Conservation (phyloP, 2,113 vertebrate species). For the Condylura cristata region DNA sequence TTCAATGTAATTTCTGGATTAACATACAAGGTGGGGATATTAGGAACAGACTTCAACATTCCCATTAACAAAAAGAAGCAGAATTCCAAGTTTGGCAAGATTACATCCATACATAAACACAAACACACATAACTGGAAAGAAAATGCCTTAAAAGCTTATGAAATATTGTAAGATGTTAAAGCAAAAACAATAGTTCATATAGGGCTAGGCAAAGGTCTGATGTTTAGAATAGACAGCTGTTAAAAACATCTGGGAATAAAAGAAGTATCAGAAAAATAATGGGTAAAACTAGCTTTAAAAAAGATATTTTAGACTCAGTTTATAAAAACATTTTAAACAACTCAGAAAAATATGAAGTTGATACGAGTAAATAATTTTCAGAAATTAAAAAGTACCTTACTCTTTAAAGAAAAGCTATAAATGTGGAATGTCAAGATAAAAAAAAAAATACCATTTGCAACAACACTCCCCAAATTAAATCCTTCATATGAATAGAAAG, state of each 20-base stretch:
- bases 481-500: background rate
- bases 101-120: no score
- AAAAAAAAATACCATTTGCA: background rate
- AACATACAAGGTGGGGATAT: background rate
- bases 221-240: background rate
- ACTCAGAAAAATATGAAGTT: background rate
- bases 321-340: background rate
- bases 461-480: background rate
- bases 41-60: background rate
- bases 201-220: background rate
- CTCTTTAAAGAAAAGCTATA: background rate
- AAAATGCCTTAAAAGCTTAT: background rate
- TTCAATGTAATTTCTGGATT: background rate
- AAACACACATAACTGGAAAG: background rate
- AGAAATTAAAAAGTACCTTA: background rate
- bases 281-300: background rate
- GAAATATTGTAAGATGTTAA: background rate
- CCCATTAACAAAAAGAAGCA: background rate
- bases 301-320: background rate
- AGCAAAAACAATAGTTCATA: background rate
- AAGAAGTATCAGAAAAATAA: background rate
- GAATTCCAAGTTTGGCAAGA: background rate
- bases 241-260: background rate
- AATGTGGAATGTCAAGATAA: background rate
- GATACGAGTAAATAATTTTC: background rate